Base-by-base conservation (phyloP, 2,888 invertebrate species). In the Helobdella robusta region DNA sequence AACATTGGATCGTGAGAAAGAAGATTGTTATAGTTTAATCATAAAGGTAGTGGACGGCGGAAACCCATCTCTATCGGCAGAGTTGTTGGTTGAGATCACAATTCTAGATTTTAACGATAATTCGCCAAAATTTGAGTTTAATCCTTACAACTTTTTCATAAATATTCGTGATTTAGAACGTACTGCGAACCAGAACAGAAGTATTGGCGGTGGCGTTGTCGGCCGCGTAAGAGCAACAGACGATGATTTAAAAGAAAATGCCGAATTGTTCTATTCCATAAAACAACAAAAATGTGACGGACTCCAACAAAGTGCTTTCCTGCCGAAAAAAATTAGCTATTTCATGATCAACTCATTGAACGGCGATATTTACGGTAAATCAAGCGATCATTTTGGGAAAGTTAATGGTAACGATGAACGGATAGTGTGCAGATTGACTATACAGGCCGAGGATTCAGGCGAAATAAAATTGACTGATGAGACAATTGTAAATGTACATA, bases 41-140 rank as follows among this genome's bases (percentile, higher is more conserved):
- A 8, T 56, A 4, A 2, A n/a, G 28, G 56, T 32, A 30, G 25
- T 30, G 6, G 56, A 56, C 23, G 56, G 56, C 1, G 56, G 56
- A 11, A 30, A 25, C 28, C 56, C 56, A 28, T n/a, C 56, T 28
- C 32, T 56, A 6, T n/a, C n/a, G 28, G 32, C 56, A 5, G 30
- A 56, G 28, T 30, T 56, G 28, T 56, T 56, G 25, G 28, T 56
- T 28, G 1, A 56, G 28, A 28, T 56, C 32, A 30, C 32, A 1
- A 32, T 56, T 20, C 30, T 30, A 30, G 56, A 56, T 56, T 56
- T 56, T 8, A 56, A 56, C 8, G 56, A 56, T 18, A 56, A 56
- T 18, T 30, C 56, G n/a, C 56, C 56, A 30, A 25, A 28, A 32
- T 56, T 56, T 20, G 56, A 56, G 4, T n/a, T 30, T n/a, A 4